Evolutionary conservation across 2,888 invertebrate species (phyloP).

Genomic region (Drosophila paramelanica): DNA sequence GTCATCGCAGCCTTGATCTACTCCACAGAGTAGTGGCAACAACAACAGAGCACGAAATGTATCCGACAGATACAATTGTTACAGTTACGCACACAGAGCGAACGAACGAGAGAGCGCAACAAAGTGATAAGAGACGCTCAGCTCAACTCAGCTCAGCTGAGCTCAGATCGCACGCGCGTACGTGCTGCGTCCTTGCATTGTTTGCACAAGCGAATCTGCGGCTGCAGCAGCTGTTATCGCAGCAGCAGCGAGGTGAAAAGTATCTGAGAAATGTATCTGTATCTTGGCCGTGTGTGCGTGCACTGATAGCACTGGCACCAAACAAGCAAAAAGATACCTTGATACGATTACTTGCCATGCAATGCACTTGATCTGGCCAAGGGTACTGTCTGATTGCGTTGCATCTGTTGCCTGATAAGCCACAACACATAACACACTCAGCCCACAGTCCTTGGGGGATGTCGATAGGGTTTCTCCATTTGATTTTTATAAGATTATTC

Average conservation of each 20-base stretch:
- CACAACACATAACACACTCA: too few species aligned
- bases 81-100: slow-evolving; percentile 55
- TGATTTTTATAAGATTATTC: not conserved
- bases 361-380: slow-evolving; percentile 37
- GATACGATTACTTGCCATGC: slow-evolving; percentile 20
- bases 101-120: not conserved
- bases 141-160: slow-evolving; percentile 1
- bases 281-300: slow-evolving; percentile 27
- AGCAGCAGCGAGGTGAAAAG: slow-evolving; percentile 53
- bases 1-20: slow-evolving; percentile 66
- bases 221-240: slow-evolving; percentile 37
- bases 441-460: not conserved
- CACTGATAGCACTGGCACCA: slow-evolving; percentile 40
- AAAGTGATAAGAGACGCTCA: slow-evolving; percentile 9
- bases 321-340: slow-evolving; percentile 33
- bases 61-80: slow-evolving; percentile 58
- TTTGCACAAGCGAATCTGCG: slow-evolving; percentile 37
- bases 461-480: not conserved
- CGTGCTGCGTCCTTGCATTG: slow-evolving; percentile 56
- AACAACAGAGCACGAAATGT: slow-evolving; percentile 12
- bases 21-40: slow-evolving; percentile 17
- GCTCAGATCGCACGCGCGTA: slow-evolving; percentile 20
- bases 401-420: slow-evolving; percentile 24
- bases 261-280: slow-evolving; percentile 53
- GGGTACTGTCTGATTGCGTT: slow-evolving; percentile 22